Conservation (phyloP, 2,797 vertebrate species). For the Sparidentex hasta region DNA sequence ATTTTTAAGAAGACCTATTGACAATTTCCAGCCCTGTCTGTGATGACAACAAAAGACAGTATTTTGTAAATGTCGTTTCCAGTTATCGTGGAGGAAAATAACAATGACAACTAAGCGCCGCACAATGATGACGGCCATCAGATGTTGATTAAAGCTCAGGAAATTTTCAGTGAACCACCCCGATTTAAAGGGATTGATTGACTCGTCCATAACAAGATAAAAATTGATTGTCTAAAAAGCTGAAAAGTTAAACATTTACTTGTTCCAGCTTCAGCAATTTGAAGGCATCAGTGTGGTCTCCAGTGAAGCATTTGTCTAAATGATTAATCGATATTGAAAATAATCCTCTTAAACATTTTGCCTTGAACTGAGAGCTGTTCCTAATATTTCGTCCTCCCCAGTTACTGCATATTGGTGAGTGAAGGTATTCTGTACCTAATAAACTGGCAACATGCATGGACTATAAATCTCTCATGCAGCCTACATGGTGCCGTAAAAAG, state of each 20-base stretch:
- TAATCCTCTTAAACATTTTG: background rate
- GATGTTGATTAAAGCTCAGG: background rate
- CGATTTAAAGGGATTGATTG: too few relatives aligned
- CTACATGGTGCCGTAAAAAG: constrained; percentile 88
- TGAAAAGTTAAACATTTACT: too few relatives aligned
- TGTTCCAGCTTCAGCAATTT: too few relatives aligned
- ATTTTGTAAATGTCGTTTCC: too few relatives aligned
- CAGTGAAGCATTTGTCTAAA: too few relatives aligned
- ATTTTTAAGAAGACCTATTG: too few relatives aligned
- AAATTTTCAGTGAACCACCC: background rate
- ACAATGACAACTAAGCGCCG: background rate
- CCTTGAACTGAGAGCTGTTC: background rate
- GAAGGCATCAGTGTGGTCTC: too few relatives aligned
- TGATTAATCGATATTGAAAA: too few relatives aligned
- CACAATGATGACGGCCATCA: background rate
- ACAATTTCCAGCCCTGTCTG: too few relatives aligned
- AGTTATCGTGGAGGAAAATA: background rate
- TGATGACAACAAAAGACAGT: too few relatives aligned
- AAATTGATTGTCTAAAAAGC: too few relatives aligned
- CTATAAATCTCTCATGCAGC: constrained; percentile 82
- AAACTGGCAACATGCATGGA: background rate
- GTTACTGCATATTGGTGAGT: background rate
- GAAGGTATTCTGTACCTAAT: constrained; percentile 14
- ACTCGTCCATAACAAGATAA: too few relatives aligned
- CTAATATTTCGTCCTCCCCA: background rate